phyloP scores from a whole-genome alignment of 1,140 invertebrate species.

The Magallana angulata region DNA sequence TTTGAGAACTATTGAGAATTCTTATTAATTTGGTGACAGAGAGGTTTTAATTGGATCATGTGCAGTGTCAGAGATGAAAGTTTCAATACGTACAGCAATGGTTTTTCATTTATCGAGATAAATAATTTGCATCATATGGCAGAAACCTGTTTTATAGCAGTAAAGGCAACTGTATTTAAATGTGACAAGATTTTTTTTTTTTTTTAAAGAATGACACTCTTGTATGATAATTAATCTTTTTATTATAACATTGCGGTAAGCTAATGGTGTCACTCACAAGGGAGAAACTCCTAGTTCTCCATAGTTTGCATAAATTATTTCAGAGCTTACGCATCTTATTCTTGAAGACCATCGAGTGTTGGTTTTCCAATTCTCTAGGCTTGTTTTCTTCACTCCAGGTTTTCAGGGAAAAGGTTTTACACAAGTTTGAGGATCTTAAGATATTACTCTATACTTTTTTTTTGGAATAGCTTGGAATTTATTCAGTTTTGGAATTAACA shows the following conservation, averaged over 20 bases:
- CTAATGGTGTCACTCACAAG: background rate
- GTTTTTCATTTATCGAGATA: background rate
- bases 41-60: no score
- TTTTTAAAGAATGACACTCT: background rate
- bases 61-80: background rate
- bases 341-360: background rate
- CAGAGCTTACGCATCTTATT: background rate
- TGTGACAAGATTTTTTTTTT: no score
- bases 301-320: constrained; percentile 18
- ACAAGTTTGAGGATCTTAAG: no score
- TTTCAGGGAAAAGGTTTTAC: background rate
- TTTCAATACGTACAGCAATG: background rate
- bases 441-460: no score
- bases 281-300: background rate
- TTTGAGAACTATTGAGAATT: no score
- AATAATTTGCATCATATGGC: no score
- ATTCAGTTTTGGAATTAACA: no score
- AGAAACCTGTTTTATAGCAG: no score
- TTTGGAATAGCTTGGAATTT: no score
- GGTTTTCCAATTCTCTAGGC: background rate
- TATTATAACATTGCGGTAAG: background rate
- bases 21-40: no score
- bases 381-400: background rate
- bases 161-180: no score
- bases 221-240: constrained; percentile 29